phyloP scores from a whole-genome alignment of 2,888 invertebrate species.

The Corythucha ciliata region DNA sequence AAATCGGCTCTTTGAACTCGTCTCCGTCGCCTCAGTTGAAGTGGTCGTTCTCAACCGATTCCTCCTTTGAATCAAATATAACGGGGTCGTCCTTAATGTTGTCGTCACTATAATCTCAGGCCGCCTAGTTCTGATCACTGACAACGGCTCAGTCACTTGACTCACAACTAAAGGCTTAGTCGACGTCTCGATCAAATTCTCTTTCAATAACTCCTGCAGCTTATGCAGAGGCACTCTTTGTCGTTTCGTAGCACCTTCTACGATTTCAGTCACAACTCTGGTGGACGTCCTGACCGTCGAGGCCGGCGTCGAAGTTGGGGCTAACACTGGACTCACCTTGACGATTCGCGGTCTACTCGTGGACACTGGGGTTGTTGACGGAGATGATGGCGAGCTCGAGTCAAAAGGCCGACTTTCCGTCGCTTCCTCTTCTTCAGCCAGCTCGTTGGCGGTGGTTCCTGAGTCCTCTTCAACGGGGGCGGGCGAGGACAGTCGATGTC shows the following conservation, averaged over 20 bases:
- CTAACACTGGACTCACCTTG: conserved; percentile 35
- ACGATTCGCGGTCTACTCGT: conserved; percentile 26
- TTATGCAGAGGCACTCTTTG: conserved; percentile 43
- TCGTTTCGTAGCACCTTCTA: conserved; percentile 44
- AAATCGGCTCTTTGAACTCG: conserved; percentile 14
- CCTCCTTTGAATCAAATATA: conserved; percentile 23
- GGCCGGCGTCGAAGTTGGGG: conserved; percentile 28
- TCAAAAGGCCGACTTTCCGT: conserved; percentile 27
- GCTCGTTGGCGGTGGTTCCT: conserved; percentile 29
- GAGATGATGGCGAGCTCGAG: too few species aligned
- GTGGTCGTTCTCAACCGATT: conserved; percentile 29
- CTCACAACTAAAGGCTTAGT: conserved; percentile 15
- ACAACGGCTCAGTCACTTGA: conserved; percentile 1
- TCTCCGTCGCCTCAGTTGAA: conserved; percentile 29
- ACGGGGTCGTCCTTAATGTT: conserved; percentile 23
- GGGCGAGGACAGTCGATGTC: conserved; percentile 41
- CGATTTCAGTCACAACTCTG: conserved; percentile 44
- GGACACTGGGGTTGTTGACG: conserved; percentile 23
- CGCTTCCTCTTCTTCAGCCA: conserved; percentile 28
- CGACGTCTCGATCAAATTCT: conserved; percentile 22
- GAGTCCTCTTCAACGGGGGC: conserved; percentile 43
- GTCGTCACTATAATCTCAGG: conserved; percentile 26
- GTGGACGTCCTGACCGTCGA: conserved; percentile 40
- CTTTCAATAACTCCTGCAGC: conserved; percentile 35
- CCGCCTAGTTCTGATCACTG: conserved; percentile 21